Evolutionary conservation across 2,888 invertebrate species (phyloP).

Genomic region (Leptinotarsa rubiginosa): DNA sequence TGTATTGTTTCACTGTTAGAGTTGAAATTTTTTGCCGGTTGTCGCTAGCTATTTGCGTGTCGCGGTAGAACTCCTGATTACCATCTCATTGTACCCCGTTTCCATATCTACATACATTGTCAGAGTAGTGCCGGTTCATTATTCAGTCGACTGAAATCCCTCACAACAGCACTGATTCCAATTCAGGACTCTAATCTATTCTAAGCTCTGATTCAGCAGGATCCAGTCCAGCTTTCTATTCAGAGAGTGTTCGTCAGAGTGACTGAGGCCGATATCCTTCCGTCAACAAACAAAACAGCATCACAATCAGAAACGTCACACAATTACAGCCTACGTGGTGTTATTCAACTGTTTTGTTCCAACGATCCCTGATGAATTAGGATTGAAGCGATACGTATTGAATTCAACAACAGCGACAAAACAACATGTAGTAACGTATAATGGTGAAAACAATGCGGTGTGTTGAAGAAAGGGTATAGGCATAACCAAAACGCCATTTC

Average conservation of each 20-base stretch:
- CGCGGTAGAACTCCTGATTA: background rate
- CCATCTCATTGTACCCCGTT: background rate
- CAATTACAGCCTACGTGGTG: background rate
- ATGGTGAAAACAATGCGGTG: too few relatives aligned
- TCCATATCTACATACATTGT: background rate
- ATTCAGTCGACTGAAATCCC: conserved; percentile 11
- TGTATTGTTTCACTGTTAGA: too few relatives aligned
- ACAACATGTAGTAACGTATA: background rate
- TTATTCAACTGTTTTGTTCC: background rate
- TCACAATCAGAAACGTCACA: background rate
- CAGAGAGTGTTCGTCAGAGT: background rate
- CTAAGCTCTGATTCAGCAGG: conserved; percentile 4
- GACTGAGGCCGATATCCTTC: background rate
- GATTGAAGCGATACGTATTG: background rate
- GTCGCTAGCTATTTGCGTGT: too few relatives aligned
- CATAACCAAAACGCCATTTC: too few relatives aligned
- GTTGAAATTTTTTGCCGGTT: too few relatives aligned
- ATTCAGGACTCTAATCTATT: background rate
- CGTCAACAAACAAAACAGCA: background rate
- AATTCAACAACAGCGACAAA: background rate
- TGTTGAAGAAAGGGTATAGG: too few relatives aligned
- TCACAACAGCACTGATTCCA: conserved; percentile 9
- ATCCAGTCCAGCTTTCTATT: background rate
- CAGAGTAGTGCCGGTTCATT: background rate
- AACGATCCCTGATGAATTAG: background rate